These are phyloP conservation scores for Hemicordylus capensis DNA, from an alignment of 2,113 vertebrate species.

Conservation along the genomic window DNA sequence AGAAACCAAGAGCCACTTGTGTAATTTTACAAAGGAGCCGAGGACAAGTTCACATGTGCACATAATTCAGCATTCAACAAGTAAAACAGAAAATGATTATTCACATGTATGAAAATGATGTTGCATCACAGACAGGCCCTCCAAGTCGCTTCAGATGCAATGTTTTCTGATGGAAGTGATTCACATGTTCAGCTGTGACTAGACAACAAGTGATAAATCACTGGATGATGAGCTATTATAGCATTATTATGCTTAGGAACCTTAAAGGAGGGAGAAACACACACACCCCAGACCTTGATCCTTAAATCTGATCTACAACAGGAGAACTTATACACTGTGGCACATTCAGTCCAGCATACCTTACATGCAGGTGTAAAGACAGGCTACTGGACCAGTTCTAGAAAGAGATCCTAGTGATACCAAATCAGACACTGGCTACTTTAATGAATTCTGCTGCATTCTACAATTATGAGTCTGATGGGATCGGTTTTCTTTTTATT, in stretches of 20 bases:
- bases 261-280: not conserved
- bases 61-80: not conserved
- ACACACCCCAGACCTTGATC: not conserved
- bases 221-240: not conserved
- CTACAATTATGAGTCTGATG: constrained; percentile 23
- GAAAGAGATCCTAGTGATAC: not conserved
- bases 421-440: constrained; percentile 19
- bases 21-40: not conserved
- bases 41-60: not conserved
- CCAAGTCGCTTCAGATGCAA: not conserved
- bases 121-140: not conserved
- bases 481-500: constrained; percentile 12
- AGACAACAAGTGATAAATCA: not conserved
- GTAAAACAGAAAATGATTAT: not conserved
- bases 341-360: not conserved
- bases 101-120: not conserved
- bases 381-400: not conserved
- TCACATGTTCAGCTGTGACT: not conserved
- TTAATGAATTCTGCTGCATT: constrained; percentile 39
- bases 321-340: not conserved
- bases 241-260: not conserved
- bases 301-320: not conserved
- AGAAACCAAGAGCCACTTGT: not conserved
- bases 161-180: not conserved
- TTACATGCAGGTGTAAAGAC: not conserved